Base-by-base conservation (phyloP, 2,888 invertebrate genomes). In the Leucoptera coffeella region DNA sequence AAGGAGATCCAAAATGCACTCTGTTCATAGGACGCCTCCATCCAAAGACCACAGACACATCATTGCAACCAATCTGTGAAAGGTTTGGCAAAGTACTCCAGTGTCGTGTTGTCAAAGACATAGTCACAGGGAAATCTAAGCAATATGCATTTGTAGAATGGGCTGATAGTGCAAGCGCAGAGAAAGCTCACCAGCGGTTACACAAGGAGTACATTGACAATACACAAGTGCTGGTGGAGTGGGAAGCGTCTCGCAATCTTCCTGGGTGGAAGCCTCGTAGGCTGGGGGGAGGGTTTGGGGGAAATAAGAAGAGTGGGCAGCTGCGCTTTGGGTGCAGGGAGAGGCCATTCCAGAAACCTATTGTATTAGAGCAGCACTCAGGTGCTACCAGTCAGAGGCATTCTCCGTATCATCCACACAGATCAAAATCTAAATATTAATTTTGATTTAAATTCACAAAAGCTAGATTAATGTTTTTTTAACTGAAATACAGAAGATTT, bases 81-180 rank as follows among this genome's bases (percentile, higher is more conserved):
- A 75, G 75, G 45, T 80, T 74, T 65, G 84, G 88, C 8, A 64
- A 75, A 47, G 62, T 88, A 32, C 44, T 76, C 38, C 51, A 73
- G 34, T 73, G 84, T 45, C 55, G 75, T 29, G 40, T 92, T 28
- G 74, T 92, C 3, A 74, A 79, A 39, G 89, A 92, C 43, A 75
- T 90, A 25, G 84, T 92, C 0, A 92, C 91, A 0, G 88, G 89
- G 1, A 75, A 77, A 41, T 85, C 89, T 0, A 82, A 82, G 48
- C 78, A 85, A 28, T 92, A 92, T 46, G 90, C 82, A 2, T 92
- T 92, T 51, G 73, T 92, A n/a, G 90, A 90, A 54, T 91, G 77
- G 58, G 77, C 77, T 35, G 73, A 65, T 13, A 61, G 69, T 34
- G 54, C 59, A 9, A 74, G 75, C 28, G 81, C 82, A 4, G 69